phyloP scores from a whole-genome alignment of 2,888 invertebrate genomes.

The Iselma pallidipennis region DNA sequence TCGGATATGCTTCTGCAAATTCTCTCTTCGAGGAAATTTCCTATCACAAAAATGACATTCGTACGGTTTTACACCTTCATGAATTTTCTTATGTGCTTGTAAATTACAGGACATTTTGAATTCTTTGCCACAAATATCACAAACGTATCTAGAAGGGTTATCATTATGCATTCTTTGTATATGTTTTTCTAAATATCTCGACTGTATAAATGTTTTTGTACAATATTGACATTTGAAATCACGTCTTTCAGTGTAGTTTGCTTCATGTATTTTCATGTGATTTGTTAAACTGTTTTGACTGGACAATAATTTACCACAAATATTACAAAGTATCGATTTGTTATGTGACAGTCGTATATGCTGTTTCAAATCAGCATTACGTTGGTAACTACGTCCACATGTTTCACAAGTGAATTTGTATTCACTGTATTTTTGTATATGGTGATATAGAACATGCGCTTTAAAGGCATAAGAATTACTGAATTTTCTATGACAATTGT shows the following conservation, averaged over 20 bases:
- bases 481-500: constrained; percentile 62
- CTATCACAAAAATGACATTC: constrained; percentile 57
- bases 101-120: constrained; percentile 35
- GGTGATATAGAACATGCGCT: constrained; percentile 59
- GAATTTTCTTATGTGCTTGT: constrained; percentile 40
- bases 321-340: constrained; percentile 42
- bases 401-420: constrained; percentile 58
- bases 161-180: constrained; percentile 38
- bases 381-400: constrained; percentile 40
- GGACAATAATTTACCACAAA: constrained; percentile 40
- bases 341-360: too few species aligned
- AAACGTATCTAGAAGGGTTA: constrained; percentile 31
- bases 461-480: constrained; percentile 38
- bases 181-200: constrained; percentile 37
- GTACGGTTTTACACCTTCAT: constrained; percentile 47
- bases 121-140: constrained; percentile 55
- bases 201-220: constrained; percentile 40
- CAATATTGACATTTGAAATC: constrained; percentile 47
- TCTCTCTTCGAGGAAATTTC: constrained; percentile 52
- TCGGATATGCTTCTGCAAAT: constrained; percentile 43
- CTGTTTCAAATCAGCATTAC: too few species aligned
- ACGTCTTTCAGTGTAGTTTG: constrained; percentile 31
- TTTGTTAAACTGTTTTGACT: constrained; percentile 35
- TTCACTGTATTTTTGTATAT: constrained; percentile 52
- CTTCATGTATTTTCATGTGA: constrained; percentile 39